These are phyloP conservation scores for Sebastes ruberrimus DNA, from an alignment of 2,797 vertebrate genomes.

Conservation along the genomic window DNA sequence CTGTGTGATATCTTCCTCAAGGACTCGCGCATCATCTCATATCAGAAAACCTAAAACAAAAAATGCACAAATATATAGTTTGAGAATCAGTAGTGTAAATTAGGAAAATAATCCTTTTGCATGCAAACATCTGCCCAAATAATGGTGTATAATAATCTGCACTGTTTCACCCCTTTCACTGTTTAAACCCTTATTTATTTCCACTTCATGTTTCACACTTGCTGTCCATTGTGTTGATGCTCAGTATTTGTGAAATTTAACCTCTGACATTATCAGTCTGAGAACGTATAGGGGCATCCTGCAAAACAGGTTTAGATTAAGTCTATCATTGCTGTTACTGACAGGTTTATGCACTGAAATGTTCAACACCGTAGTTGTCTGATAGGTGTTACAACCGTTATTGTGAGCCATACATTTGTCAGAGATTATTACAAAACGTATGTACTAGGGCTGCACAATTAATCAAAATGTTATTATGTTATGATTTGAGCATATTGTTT, in stretches of 20 bases:
- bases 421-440: neutral
- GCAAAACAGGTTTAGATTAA: neutral
- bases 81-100: neutral
- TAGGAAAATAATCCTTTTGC: neutral
- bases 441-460: no score
- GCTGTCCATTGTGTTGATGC: neutral
- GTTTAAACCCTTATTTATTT: neutral
- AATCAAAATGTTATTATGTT: no score
- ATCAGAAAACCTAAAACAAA: conserved; percentile 42
- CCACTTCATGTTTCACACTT: neutral
- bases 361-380: neutral
- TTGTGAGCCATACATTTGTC: neutral
- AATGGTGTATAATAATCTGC: neutral
- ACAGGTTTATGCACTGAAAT: neutral
- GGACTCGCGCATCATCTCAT: conserved; percentile 13
- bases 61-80: conserved; percentile 7
- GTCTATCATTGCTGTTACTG: neutral
- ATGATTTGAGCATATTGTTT: no score
- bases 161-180: neutral
- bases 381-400: neutral
- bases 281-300: neutral
- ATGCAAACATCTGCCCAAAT: neutral
- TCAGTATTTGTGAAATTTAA: neutral
- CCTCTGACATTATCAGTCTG: neutral
- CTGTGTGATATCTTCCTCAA: conserved; percentile 6